Conservation (phyloP, 2,888 invertebrate species). For the Eupithecia subumbrata region DNA sequence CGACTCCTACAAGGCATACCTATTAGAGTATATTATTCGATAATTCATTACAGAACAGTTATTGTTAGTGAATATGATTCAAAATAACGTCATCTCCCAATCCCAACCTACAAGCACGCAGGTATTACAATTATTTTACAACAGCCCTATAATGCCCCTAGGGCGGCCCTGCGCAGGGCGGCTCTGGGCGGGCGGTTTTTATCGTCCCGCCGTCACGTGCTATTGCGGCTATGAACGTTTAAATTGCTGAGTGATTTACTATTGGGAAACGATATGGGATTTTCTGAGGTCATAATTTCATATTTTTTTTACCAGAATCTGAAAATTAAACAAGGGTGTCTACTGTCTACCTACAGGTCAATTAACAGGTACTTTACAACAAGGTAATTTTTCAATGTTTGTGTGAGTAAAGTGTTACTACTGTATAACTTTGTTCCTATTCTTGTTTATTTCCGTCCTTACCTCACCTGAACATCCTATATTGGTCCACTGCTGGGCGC, state of each 20-base stretch:
- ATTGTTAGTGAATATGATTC: neutral
- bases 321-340: neutral
- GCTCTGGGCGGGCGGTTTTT: slow-evolving; percentile 33
- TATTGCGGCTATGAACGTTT: slow-evolving; percentile 53
- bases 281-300: slow-evolving; percentile 28
- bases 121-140: neutral
- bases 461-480: too few relatives aligned
- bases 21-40: too few relatives aligned
- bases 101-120: neutral
- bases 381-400: neutral
- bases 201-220: slow-evolving; percentile 44
- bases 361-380: neutral
- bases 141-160: neutral
- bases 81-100: neutral
- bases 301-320: slow-evolving; percentile 12
- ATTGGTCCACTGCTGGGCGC: too few relatives aligned
- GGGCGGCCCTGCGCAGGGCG: slow-evolving; percentile 18
- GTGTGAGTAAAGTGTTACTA: too few relatives aligned
- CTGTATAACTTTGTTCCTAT: too few relatives aligned
- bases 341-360: neutral
- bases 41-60: too few relatives aligned
- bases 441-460: too few relatives aligned
- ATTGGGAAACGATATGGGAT: slow-evolving; percentile 43
- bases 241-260: slow-evolving; percentile 48
- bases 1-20: too few relatives aligned